Conservation (phyloP, 2,888 invertebrate species). For the Rhagium mordax region DNA sequence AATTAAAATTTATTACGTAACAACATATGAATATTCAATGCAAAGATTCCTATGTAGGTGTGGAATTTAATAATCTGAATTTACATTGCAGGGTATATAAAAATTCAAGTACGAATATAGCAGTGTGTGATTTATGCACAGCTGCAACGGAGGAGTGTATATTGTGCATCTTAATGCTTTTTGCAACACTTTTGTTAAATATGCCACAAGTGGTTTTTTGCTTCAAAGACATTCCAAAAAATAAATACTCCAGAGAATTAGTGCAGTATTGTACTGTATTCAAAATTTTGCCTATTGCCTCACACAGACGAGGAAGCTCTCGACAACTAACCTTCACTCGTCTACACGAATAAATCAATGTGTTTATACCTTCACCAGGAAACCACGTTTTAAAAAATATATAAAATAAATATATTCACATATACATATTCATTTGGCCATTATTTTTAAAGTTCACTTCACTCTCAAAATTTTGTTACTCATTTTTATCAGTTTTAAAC, state of each 20-base stretch:
- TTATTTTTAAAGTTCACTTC: too few relatives aligned
- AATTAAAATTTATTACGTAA: slow-evolving; percentile 48
- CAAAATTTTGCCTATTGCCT: too few relatives aligned
- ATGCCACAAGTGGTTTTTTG: not conserved
- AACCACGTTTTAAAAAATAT: too few relatives aligned
- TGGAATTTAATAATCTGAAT: slow-evolving; percentile 14
- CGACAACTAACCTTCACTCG: too few relatives aligned
- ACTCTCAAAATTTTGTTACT: too few relatives aligned
- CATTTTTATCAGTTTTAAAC: too few relatives aligned
- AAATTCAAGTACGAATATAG: slow-evolving; percentile 38
- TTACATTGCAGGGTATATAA: not conserved
- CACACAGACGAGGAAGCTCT: too few relatives aligned
- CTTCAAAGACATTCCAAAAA: not conserved
- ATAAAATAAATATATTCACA: too few relatives aligned
- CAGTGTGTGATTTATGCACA: not conserved
- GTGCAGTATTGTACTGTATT: not conserved
- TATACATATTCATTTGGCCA: too few relatives aligned
- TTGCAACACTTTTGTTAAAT: not conserved
- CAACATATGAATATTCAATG: not conserved
- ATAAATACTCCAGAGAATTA: not conserved
- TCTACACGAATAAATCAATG: too few relatives aligned
- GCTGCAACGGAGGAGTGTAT: not conserved
- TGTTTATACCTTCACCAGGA: too few relatives aligned
- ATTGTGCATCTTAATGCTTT: not conserved
- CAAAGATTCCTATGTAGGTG: slow-evolving; percentile 28